Evolutionary conservation across 2,888 invertebrate genomes (phyloP), one percentile per base, ranked within the genome.

Genomic region (Seladonia tumulorum): DNA sequence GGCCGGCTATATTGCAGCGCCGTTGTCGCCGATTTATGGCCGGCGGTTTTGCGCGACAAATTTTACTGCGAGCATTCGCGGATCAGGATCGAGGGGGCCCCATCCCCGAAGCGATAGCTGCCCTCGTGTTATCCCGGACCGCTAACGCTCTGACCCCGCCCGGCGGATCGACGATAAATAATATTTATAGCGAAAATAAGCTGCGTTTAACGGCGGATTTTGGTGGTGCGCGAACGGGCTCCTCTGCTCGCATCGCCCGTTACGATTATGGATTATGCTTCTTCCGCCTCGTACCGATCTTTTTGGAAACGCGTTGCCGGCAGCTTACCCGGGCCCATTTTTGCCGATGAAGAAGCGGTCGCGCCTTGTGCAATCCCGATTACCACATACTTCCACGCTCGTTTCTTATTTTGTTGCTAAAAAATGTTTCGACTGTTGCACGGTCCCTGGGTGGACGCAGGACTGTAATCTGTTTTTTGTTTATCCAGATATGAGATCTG

Each of bases 41-140:
- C 85, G 49, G 74, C 71, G 86, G 87, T 89, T 90, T 88, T 85
- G 86, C 86, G 86, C 88, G 90, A 90, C 90, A 90, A 90, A 90
- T 90, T 90, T 90, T 88, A 90, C 86, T 85, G 88, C 88, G 85
- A 89, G 83, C 85, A 85, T 87, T 86, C 85, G 82, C 85, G 89
- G 74, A 86, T 87, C 72, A 80, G 86, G 53, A 83, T 81, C 75
- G 66, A 7, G 63, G 39, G 49, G 39, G 49, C 74, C 35, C 66
- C 76, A 75, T 83, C 77, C 63, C 10, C 8, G 68, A 42, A 35
- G 22, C 39, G n/a, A 57, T n/a, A n/a, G 39, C n/a, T 42, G 42
- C 70, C 70, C n/a, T 42, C 85, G 80, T 72, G 87, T 77, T 77
- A 77, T 76, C 71, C 79, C 68, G 39, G 39, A 39, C 29, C 79